A percentile compares a stretch with the other conserved stretches of the same genome.
Conservation (phyloP, 2,797 vertebrate species). For the Spondyliosoma cantharus region DNA sequence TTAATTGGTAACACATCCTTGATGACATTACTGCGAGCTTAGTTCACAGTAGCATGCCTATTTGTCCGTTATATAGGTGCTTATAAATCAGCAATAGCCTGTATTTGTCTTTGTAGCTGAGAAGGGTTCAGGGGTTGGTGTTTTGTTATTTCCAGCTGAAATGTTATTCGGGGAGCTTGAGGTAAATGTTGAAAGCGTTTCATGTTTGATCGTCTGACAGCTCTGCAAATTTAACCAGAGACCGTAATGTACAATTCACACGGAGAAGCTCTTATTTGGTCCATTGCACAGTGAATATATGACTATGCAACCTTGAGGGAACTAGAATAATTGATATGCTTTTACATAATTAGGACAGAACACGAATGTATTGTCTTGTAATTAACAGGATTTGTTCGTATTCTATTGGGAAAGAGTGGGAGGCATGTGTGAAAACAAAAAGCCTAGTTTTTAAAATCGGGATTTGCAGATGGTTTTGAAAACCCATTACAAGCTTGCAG, state of each 20-base stretch:
- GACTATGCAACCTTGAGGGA: slow-evolving; percentile 8
- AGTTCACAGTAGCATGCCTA: background rate
- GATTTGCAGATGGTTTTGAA: slow-evolving; percentile 4
- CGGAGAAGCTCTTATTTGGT: background rate
- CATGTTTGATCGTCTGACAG: slow-evolving; percentile 6
- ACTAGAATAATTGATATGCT: slow-evolving; percentile 11
- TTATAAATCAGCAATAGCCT: background rate
- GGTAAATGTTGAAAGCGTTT: slow-evolving; percentile 1
- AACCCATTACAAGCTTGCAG: background rate
- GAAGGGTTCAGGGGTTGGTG: background rate
- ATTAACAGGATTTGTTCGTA: slow-evolving; percentile 19
- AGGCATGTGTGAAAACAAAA: background rate
- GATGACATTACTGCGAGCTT: background rate
- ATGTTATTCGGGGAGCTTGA: slow-evolving; percentile 1
- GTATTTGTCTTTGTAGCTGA: background rate
- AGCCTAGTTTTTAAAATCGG: background rate
- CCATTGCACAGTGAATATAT: slow-evolving; percentile 1
- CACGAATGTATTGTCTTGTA: slow-evolving; percentile 15
- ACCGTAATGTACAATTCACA: slow-evolving; percentile 11
- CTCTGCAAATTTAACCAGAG: background rate
- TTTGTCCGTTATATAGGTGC: background rate
- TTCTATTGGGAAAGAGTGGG: slow-evolving; percentile 15
- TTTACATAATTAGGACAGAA: slow-evolving; percentile 30
- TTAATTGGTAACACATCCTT: background rate
- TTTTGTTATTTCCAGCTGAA: background rate